phyloP scores from a whole-genome alignment of 2,797 vertebrate species.

The Cryptoprocta ferox region DNA sequence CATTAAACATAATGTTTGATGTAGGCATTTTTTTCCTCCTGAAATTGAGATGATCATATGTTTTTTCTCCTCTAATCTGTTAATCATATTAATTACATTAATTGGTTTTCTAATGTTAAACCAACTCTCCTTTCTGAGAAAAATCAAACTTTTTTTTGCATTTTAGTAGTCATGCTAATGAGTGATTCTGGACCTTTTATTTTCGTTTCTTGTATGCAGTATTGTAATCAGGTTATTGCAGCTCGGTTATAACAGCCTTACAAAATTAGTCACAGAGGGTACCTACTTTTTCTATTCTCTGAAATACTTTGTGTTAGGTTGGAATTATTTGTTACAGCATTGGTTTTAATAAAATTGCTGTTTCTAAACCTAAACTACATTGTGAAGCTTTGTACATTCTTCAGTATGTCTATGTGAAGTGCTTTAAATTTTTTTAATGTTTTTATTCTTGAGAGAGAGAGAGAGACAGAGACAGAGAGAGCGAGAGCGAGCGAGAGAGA shows the following conservation, averaged over 20 bases:
- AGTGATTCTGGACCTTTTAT: not conserved
- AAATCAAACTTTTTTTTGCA: not conserved
- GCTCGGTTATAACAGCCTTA: not conserved
- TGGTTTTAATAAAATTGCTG: not conserved
- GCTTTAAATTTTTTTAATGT: not conserved
- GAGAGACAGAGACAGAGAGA: too few species aligned
- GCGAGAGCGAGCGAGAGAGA: too few species aligned
- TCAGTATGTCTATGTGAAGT: not conserved
- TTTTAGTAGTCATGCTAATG: not conserved
- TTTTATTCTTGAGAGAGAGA: not conserved
- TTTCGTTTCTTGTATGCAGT: not conserved
- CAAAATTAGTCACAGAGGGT: not conserved
- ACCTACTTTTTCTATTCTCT: not conserved
- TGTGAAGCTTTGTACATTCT: not conserved
- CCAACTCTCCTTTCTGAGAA: not conserved
- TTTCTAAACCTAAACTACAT: not conserved
- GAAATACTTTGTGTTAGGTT: not conserved
- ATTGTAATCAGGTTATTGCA: not conserved
- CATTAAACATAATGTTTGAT: not conserved
- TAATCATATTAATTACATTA: not conserved
- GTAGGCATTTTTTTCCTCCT: not conserved
- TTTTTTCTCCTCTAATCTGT: not conserved
- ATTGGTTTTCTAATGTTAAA: not conserved
- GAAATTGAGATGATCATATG: not conserved
- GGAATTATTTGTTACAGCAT: not conserved